Conservation (phyloP, 2,888 invertebrate species). For the Pollenia labialis region DNA sequence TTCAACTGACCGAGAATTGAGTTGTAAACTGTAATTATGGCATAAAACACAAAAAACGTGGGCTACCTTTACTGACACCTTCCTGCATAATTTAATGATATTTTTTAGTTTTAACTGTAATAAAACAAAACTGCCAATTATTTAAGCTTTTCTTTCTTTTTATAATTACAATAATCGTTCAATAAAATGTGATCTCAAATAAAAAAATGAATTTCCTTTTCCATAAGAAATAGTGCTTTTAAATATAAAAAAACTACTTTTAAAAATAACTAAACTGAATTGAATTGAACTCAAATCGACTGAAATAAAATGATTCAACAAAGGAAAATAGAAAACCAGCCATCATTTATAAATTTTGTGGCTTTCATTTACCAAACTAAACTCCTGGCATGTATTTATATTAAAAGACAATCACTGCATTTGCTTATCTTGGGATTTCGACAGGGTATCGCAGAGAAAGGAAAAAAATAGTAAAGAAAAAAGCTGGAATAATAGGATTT, state of each 20-base stretch:
- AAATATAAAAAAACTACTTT: constrained; percentile 36
- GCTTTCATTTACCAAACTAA: constrained; percentile 46
- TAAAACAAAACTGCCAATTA: constrained; percentile 1
- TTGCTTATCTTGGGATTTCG: constrained; percentile 47
- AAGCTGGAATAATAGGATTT: constrained; percentile 43
- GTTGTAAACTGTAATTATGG: too few relatives aligned
- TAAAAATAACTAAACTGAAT: constrained; percentile 28
- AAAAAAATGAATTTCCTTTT: constrained; percentile 29
- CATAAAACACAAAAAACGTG: background rate
- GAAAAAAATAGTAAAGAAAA: constrained; percentile 23
- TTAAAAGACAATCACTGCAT: constrained; percentile 53
- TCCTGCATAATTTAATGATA: background rate
- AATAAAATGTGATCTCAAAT: constrained; percentile 35
- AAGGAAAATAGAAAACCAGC: constrained; percentile 48
- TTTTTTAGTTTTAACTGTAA: background rate
- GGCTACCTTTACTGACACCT: background rate
- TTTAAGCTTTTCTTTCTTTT: constrained; percentile 20
- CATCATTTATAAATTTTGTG: constrained; percentile 51
- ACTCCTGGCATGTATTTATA: constrained; percentile 4
- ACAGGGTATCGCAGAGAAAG: constrained; percentile 39
- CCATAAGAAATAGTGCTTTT: constrained; percentile 22
- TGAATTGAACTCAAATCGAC: constrained; percentile 38
- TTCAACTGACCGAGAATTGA: too few relatives aligned
- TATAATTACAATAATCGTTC: constrained; percentile 46
- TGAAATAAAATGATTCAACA: constrained; percentile 46